phyloP scores from a whole-genome alignment of 35 echinoderm and acorn worm species.

The Apostichopus californicus region DNA sequence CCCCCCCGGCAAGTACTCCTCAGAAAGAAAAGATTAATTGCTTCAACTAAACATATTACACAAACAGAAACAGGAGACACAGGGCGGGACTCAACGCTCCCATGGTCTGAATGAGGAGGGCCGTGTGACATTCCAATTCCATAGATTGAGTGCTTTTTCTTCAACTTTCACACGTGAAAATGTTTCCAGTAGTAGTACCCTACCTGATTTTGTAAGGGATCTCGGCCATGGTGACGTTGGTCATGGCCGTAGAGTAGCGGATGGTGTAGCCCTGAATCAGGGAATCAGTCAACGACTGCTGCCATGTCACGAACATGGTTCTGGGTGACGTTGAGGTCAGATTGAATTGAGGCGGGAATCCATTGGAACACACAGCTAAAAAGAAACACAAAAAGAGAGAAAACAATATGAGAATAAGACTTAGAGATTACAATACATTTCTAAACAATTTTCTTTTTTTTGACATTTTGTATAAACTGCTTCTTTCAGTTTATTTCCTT shows the following conservation, averaged over 20 bases:
- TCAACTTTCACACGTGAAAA: too few relatives aligned
- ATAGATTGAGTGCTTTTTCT: too few relatives aligned
- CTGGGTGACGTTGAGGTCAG: background rate
- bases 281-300: constrained; percentile 12
- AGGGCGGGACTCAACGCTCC: too few relatives aligned
- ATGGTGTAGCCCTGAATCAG: constrained; percentile 9
- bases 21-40: too few relatives aligned
- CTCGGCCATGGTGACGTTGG: background rate
- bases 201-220: constrained; percentile 17
- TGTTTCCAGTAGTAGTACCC: background rate
- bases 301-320: constrained; percentile 20
- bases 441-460: too few relatives aligned
- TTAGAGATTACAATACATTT: too few relatives aligned
- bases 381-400: background rate
- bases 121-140: background rate
- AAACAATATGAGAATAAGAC: too few relatives aligned
- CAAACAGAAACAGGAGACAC: too few relatives aligned
- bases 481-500: too few relatives aligned
- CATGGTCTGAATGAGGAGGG: background rate
- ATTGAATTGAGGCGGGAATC: constrained; percentile 38
- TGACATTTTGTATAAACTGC: too few relatives aligned
- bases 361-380: constrained; percentile 42
- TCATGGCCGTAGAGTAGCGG: constrained; percentile 25
- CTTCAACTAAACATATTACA: too few relatives aligned
- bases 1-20: too few relatives aligned